Base-by-base conservation (phyloP, 2,888 invertebrate genomes). In the Gnatocerus cornutus region DNA sequence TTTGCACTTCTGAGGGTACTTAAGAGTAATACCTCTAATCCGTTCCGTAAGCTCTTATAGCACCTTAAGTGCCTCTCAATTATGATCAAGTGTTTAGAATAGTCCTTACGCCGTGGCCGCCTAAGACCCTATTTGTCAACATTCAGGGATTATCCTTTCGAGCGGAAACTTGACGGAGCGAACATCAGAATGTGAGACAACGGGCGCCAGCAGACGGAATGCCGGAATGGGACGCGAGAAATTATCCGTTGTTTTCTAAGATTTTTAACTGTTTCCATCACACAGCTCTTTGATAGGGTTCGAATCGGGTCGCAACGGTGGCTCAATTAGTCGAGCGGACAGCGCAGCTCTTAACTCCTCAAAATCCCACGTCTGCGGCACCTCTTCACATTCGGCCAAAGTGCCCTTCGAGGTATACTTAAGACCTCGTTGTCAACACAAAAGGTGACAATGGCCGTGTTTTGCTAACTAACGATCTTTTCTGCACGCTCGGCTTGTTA, bases 381-480 rank as follows among this genome's bases (percentile, higher is more conserved):
- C 45, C 59, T 59, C 37, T 59, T 45, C 27, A 59, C 50, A 45
- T 53, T 67, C 55, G 46, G n/a, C 12, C 10, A 46, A 66, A 75
- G 71, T 74, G 70, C 72, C 68, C 73, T 73, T 76, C 75, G 74
- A 81, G 80, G 79, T 78, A 79, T 83, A 80, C 82, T 83, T 82
- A 82, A 82, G 80, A 77, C 80, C 79, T 80, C 73, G 78, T 81
- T 80, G 82, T 78, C 74, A 72, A 75, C 82, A 84, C 83, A 84
- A 84, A 80, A 83, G 84, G 83, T 80, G 83, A 85, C 84, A 85
- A 85, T 84, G 76, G 83, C 74, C 77, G 80, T 85, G 85, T 85
- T 85, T 85, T 84, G 83, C 84, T 82, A 85, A 84, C 84, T 84
- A 85, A 85, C 82, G 84, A 84, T 83, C 84, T 83, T 83, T 85